Conservation (phyloP, 2,113 vertebrate species). For the Sorex fumeus region DNA sequence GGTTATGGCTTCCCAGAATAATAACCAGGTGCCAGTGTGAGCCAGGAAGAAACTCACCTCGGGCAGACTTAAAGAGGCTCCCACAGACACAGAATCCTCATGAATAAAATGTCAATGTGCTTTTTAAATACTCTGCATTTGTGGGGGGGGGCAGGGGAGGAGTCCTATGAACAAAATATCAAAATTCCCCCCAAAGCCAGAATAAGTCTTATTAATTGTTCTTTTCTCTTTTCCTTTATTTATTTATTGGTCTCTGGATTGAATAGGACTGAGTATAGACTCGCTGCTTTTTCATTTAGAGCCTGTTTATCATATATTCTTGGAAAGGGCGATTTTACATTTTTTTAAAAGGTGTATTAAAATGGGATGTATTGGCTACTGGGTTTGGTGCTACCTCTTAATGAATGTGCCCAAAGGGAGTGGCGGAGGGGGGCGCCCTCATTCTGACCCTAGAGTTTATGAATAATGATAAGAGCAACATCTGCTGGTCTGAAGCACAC, state of each 20-base stretch:
- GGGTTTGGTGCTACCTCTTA: neutral
- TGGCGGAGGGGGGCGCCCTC: neutral
- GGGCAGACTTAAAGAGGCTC: neutral
- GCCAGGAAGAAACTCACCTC: neutral
- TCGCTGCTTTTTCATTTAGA: neutral
- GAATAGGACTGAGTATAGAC: too few species aligned
- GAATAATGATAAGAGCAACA: neutral
- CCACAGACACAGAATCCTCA: neutral
- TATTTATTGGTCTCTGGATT: too few species aligned
- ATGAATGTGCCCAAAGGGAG: neutral
- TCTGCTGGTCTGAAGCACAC: fast-evolving
- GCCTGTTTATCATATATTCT: neutral
- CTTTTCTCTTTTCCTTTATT: neutral
- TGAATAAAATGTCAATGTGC: neutral
- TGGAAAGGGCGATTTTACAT: neutral
- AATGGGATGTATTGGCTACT: neutral
- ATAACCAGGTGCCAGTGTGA: neutral
- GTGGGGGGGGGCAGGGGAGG: neutral
- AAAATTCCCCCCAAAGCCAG: neutral
- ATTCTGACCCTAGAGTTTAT: neutral
- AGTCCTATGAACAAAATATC: neutral
- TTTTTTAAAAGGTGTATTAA: neutral
- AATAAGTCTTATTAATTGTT: neutral
- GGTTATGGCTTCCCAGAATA: neutral
- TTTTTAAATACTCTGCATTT: neutral